These are phyloP conservation scores for Xerus rutilus DNA, from an alignment of 2,797 vertebrate species.

Conservation along the genomic window DNA sequence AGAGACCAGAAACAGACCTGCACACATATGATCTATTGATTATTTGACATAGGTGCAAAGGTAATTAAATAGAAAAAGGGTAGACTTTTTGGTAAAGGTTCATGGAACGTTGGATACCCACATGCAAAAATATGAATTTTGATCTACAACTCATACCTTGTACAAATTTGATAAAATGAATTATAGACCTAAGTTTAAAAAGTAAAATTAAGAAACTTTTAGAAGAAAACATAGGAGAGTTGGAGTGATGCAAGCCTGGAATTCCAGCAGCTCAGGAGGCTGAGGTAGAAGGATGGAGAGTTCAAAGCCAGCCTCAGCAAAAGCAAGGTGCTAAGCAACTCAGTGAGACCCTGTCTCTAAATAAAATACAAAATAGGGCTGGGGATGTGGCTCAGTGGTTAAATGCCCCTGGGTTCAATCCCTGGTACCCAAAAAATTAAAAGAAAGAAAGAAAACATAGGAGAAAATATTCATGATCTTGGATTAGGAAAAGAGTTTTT, in stretches of 20 bases:
- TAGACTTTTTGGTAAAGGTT: conserved; percentile 11
- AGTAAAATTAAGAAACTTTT: conserved; percentile 22
- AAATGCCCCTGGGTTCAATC: too few species aligned
- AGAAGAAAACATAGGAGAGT: neutral
- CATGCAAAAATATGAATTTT: conserved; percentile 30
- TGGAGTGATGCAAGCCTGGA: too few species aligned
- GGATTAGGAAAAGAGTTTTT: neutral
- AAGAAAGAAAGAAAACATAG: neutral
- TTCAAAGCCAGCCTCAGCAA: too few species aligned
- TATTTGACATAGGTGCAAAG: conserved; percentile 29
- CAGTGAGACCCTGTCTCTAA: too few species aligned
- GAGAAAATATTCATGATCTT: conserved; percentile 38
- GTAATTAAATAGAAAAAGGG: conserved; percentile 4
- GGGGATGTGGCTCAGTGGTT: too few species aligned
- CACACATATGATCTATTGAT: neutral
- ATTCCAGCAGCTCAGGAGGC: too few species aligned
- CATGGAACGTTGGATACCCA: neutral
- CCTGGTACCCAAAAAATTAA: too few species aligned
- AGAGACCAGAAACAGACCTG: neutral
- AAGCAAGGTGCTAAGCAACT: too few species aligned
- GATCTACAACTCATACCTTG: neutral
- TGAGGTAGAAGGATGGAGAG: too few species aligned
- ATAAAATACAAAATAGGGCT: too few species aligned
- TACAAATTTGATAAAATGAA: conserved; percentile 22
- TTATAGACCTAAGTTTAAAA: neutral